Base-by-base conservation (phyloP, 2,888 invertebrate species). In the Metopia argyrocephala region DNA sequence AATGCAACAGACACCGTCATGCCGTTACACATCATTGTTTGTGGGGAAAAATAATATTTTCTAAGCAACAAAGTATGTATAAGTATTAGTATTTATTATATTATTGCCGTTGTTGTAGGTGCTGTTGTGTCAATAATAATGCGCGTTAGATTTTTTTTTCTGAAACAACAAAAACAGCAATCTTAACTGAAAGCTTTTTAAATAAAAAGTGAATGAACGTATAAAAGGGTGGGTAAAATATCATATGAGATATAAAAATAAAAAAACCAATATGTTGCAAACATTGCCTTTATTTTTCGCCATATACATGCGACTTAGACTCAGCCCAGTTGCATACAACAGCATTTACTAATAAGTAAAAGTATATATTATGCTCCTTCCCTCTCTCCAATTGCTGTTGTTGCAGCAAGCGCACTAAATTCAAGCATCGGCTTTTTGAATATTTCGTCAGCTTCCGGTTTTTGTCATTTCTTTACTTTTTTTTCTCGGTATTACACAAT, bases 401-500 rank as follows among this genome's bases (percentile, higher is more conserved):
- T 81, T 81, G 81, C 69, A 81, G 54, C 78, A 81, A 78, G 81
- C 76, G 76, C 73, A 78, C 62, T 82, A 28, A 84, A 18, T 15
- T 48, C 79, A 85, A 85, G 85, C 88, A 87, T 87, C 88, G 88
- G 87, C 86, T 70, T 81, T 78, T 78, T 9, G 61, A 86, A 85
- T 87, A 87, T 87, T 88, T 88, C 87, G 87, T 88, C 86, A 87
- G 86, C 87, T 87, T 87, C 88, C 88, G 88, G 85, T 65, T 74
- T 79, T 61, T 73, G 18, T n/a, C n/a, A n/a, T n/a, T 15, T 38
- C 15, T 3, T 3, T 38, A 38, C 54, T 66, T 21, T 18, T 31
- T 48, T 57, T 82, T 48, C 59, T 27, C 21, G n/a, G 12, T 54
- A 23, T 59, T 64, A 15, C 70, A 25, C 62, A 46, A 71, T 21